These are phyloP conservation scores for Pollenia griseotomentosa DNA, from an alignment of 2,888 invertebrate genomes.

Conservation along the genomic window DNA sequence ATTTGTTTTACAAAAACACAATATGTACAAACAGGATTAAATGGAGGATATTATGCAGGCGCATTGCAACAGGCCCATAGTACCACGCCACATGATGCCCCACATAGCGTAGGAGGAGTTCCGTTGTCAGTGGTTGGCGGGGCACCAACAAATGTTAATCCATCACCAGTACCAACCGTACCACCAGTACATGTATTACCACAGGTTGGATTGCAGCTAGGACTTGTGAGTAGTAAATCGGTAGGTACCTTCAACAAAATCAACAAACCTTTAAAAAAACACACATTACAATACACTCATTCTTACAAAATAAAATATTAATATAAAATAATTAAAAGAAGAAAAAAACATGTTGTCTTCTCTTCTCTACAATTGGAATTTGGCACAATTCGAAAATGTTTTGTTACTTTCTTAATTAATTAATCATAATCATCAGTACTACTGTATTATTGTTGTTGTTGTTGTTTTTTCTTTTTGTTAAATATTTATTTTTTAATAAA, in stretches of 20 bases:
- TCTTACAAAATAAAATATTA: conserved; percentile 52
- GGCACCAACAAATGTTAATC: conserved; percentile 80
- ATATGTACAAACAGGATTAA: conserved; percentile 86
- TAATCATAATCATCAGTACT: conserved; percentile 46
- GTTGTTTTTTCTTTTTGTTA: conserved; percentile 53
- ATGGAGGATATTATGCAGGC: conserved; percentile 89
- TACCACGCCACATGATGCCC: conserved; percentile 92
- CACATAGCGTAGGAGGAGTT: conserved; percentile 84
- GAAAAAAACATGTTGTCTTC: conserved; percentile 57
- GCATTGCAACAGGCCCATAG: conserved; percentile 94
- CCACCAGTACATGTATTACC: conserved; percentile 84
- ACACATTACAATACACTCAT: conserved; percentile 65
- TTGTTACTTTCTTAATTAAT: conserved; percentile 68
- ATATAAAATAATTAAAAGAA: conserved; percentile 20
- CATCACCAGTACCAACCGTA: conserved; percentile 85
- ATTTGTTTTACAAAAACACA: conserved; percentile 73
- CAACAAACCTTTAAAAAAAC: conserved; percentile 46
- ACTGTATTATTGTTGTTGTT: conserved; percentile 63
- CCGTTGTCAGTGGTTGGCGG: conserved; percentile 78
- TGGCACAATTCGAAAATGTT: conserved; percentile 62
- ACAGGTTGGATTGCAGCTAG: conserved; percentile 85
- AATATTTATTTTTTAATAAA: conserved; percentile 20
- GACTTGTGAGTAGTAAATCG: conserved; percentile 85
- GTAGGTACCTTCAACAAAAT: conserved; percentile 80
- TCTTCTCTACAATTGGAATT: conserved; percentile 68